phyloP scores from a whole-genome alignment of 2,888 invertebrate genomes.

The Eupithecia vulgata region DNA sequence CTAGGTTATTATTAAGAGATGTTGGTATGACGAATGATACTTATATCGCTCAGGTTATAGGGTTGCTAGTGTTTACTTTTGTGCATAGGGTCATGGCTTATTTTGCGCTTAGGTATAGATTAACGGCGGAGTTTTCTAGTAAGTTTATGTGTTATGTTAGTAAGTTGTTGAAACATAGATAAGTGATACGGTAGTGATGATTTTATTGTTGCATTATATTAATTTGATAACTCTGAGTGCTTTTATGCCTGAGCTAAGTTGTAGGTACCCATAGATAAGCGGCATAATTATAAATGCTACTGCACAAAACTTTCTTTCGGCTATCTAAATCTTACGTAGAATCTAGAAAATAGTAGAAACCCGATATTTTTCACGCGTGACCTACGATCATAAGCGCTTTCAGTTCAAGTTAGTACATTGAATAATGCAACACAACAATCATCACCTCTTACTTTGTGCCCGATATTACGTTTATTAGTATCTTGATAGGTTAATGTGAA shows the following conservation, averaged over 20 bases:
- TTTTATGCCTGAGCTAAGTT: not conserved
- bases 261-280: not conserved
- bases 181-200: constrained; percentile 38
- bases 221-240: not conserved
- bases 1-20: constrained; percentile 85
- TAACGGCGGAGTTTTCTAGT: constrained; percentile 82
- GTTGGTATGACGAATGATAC: constrained; percentile 84
- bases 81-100: constrained; percentile 82
- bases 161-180: constrained; percentile 82
- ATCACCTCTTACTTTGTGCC: not conserved
- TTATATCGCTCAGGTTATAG: constrained; percentile 83
- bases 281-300: too few species aligned
- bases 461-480: not conserved
- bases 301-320: too few species aligned
- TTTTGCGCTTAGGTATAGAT: constrained; percentile 82
- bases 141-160: constrained; percentile 82
- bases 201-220: not conserved
- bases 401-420: too few species aligned
- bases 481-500: too few species aligned
- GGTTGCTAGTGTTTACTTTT: constrained; percentile 82
- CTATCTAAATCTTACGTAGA: too few species aligned
- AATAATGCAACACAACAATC: not conserved
- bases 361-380: too few species aligned
- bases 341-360: too few species aligned
- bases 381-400: too few species aligned